Conservation (phyloP, 1,140 invertebrate species). For the Drosophila tani region DNA sequence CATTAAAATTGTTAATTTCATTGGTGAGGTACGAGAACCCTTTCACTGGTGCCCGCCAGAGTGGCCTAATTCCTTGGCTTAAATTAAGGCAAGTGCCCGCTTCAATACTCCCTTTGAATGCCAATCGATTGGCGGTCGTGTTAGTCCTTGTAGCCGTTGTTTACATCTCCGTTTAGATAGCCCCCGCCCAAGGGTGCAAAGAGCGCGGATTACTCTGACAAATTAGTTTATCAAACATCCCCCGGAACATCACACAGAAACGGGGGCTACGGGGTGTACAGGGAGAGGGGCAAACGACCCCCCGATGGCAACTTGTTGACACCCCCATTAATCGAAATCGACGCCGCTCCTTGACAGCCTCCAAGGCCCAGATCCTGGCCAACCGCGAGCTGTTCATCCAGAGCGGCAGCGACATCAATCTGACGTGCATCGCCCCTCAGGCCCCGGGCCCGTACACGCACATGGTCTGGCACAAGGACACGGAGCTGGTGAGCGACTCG, state of each 20-base stretch:
- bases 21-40: background rate
- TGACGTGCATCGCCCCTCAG: constrained; percentile 94
- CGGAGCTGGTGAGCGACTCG: constrained; percentile 94
- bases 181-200: constrained; percentile 16
- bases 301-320: constrained; percentile 23
- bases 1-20: constrained; percentile 14
- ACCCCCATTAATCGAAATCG: constrained; percentile 46
- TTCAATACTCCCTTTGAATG: constrained; percentile 18
- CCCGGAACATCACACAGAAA: background rate
- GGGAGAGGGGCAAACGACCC: too few species aligned
- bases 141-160: constrained; percentile 36
- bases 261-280: background rate
- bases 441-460: constrained; percentile 95
- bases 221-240: constrained; percentile 52
- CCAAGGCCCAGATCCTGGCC: constrained; percentile 94
- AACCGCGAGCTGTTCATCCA: constrained; percentile 94
- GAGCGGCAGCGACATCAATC: constrained; percentile 95
- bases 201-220: constrained; percentile 43
- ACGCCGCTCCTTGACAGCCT: constrained; percentile 87
- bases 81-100: constrained; percentile 6
- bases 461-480: constrained; percentile 96
- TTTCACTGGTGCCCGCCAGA: background rate
- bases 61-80: constrained; percentile 1
- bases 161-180: constrained; percentile 43
- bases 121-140: constrained; percentile 46